phyloP scores from a whole-genome alignment of 2,113 vertebrate species.

The Triplophysa siluroides region DNA sequence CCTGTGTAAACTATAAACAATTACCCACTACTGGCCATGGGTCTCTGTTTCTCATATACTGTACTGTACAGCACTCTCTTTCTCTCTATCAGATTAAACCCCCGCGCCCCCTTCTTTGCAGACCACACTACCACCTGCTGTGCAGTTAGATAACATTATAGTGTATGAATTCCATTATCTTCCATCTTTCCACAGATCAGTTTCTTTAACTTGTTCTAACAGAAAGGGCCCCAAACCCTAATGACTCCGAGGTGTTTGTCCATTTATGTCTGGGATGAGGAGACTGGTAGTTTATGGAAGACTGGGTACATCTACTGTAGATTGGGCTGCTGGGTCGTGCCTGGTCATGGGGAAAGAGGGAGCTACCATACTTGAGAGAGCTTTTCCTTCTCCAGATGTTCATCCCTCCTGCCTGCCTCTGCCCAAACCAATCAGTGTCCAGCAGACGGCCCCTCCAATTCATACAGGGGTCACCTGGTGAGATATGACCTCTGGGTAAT shows the following conservation, averaged over 20 bases:
- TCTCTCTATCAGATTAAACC: not conserved
- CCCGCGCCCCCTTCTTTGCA: not conserved
- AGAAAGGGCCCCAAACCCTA: not conserved
- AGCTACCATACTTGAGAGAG: conserved; percentile 39
- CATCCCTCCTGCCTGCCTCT: conserved; percentile 26
- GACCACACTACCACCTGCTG: not conserved
- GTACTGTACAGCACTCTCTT: not conserved
- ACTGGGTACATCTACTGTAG: conserved; percentile 33
- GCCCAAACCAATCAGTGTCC: conserved; percentile 35
- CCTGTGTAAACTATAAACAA: conserved; percentile 56
- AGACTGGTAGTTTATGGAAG: conserved; percentile 18
- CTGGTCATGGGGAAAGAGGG: conserved; percentile 41
- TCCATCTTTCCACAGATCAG: not conserved
- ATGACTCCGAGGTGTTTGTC: conserved; percentile 11
- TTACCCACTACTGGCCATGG: conserved; percentile 30
- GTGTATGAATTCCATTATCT: not conserved
- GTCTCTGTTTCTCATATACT: conserved; percentile 31
- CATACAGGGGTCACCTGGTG: conserved; percentile 3
- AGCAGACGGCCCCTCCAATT: not conserved
- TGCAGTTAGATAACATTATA: conserved; percentile 9
- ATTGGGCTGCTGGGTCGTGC: conserved; percentile 39
- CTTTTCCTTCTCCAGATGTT: conserved; percentile 42
- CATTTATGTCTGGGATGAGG: conserved; percentile 14
- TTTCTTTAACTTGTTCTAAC: not conserved
- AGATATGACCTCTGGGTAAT: conserved; percentile 23